A percentile compares a stretch with the other conserved stretches of the same genome.
phyloP scores from a whole-genome alignment of 2,797 vertebrate genomes.

The Poecile montanus region DNA sequence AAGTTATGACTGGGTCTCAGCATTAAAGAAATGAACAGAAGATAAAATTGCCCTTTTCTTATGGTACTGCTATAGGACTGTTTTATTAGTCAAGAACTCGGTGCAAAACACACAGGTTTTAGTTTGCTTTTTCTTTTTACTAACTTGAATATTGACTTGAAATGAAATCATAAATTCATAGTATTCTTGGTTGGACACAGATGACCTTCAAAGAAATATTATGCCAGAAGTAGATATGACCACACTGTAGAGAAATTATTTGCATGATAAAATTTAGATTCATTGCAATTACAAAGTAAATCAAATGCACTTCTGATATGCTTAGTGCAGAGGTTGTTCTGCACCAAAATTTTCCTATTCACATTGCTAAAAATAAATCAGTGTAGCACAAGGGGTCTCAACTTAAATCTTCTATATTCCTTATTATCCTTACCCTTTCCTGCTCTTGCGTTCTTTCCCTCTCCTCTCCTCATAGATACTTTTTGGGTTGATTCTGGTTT shows the following conservation, averaged over 20 bases:
- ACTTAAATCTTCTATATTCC: background rate
- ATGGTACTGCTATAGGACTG: background rate
- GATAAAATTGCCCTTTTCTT: background rate
- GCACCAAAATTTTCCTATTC: background rate
- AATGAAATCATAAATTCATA: background rate
- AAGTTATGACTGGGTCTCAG: background rate
- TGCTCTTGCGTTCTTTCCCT: background rate
- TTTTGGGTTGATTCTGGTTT: background rate
- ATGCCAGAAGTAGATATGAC: background rate
- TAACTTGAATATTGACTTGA: background rate
- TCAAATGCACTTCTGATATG: background rate
- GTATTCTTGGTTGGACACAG: background rate
- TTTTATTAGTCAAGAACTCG: background rate
- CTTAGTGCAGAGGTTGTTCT: background rate
- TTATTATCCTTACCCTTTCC: background rate
- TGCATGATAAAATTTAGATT: background rate
- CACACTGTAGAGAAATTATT: background rate
- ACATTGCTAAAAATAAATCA: background rate
- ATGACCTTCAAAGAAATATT: background rate
- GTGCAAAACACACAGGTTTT: background rate
- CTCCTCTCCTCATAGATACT: accelerated
- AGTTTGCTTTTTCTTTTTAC: accelerated
- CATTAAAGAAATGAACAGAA: background rate
- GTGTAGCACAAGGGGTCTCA: accelerated
- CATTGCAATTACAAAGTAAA: background rate